Conservation (phyloP, 2,888 invertebrate species). For the Cryptops parisi region DNA sequence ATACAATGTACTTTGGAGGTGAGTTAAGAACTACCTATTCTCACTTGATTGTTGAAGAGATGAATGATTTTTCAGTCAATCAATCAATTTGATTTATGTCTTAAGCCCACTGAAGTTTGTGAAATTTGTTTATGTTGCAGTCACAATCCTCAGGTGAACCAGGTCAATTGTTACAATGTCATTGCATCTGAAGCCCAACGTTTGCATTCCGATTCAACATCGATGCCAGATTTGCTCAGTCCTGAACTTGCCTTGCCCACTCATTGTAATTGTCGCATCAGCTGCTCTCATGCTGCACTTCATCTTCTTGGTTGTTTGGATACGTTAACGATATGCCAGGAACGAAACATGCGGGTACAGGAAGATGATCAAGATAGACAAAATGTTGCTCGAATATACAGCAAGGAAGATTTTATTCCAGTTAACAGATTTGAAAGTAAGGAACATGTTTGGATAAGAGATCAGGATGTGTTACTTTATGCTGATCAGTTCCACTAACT, state of each 20-base stretch:
- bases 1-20: slow-evolving; percentile 90
- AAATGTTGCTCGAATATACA: slow-evolving; percentile 42
- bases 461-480: no score
- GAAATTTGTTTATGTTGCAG: slow-evolving; percentile 22
- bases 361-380: slow-evolving; percentile 31
- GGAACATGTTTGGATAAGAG: slow-evolving; percentile 22
- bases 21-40: no score
- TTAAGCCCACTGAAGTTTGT: not conserved
- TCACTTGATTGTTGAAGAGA: no score
- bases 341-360: slow-evolving; percentile 27
- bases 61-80: no score
- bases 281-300: slow-evolving; percentile 75
- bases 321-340: slow-evolving; percentile 63
- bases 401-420: slow-evolving; percentile 62
- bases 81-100: not conserved
- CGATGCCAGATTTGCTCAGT: slow-evolving; percentile 48
- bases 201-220: slow-evolving; percentile 20
- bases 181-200: slow-evolving; percentile 53
- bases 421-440: slow-evolving; percentile 79
- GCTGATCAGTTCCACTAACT: no score
- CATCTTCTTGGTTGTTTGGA: slow-evolving; percentile 80
- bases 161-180: slow-evolving; percentile 66
- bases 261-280: slow-evolving; percentile 37
- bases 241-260: slow-evolving; percentile 70
- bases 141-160: slow-evolving; percentile 45